These are phyloP conservation scores for Neoascia interrupta DNA, from an alignment of 2,888 invertebrate species.

Conservation along the genomic window DNA sequence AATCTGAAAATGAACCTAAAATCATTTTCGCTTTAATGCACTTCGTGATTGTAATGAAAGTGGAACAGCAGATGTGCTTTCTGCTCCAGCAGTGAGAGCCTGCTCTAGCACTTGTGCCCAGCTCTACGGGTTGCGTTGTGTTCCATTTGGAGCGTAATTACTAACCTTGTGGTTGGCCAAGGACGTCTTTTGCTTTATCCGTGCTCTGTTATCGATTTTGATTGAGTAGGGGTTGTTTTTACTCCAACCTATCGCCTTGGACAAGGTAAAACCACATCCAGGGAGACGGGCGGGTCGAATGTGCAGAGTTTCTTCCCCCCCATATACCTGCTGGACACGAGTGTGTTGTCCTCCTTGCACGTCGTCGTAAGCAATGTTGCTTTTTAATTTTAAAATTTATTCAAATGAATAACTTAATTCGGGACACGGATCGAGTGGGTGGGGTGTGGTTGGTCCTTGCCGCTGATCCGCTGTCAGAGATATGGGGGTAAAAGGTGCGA, in stretches of 20 bases:
- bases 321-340: too few species aligned
- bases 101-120: background rate
- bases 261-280: background rate
- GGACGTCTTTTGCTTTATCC: constrained; percentile 33
- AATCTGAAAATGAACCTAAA: constrained; percentile 55
- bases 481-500: constrained; percentile 28
- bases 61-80: constrained; percentile 54
- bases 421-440: background rate
- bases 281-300: background rate
- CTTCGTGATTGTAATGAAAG: constrained; percentile 54
- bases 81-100: too few species aligned
- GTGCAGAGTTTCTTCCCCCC: background rate
- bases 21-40: constrained; percentile 53
- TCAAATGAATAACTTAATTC: constrained; percentile 44
- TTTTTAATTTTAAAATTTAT: constrained; percentile 55
- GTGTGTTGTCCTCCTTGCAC: too few species aligned
- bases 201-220: constrained; percentile 48
- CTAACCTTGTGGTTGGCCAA: constrained; percentile 67
- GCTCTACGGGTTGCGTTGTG: too few species aligned
- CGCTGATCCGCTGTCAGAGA: background rate
- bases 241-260: too few species aligned
- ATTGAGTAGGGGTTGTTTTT: constrained; percentile 8
- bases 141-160: constrained; percentile 55
- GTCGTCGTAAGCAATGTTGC: constrained; percentile 16
- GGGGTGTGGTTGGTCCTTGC: background rate